Conservation (phyloP, 2,113 vertebrate species). For the Apeltes quadracus region DNA sequence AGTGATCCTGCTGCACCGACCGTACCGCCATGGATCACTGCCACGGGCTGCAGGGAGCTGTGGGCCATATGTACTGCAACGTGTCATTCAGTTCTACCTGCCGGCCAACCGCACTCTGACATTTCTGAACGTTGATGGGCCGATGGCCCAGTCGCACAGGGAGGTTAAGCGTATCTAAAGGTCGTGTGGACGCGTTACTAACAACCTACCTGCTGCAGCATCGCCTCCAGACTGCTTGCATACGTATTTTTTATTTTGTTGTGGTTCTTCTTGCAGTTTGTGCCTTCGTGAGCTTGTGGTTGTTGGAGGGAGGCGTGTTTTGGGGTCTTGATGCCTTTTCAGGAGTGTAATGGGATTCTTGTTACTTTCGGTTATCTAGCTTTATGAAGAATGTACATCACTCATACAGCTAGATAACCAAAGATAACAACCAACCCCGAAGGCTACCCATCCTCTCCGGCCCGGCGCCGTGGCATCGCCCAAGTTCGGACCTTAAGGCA, state of each 20-base stretch:
- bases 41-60: constrained; percentile 38
- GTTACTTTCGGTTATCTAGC: constrained; percentile 94
- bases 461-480: constrained; percentile 41
- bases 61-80: constrained; percentile 4
- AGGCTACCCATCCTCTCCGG: constrained; percentile 76
- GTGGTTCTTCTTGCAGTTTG: background rate
- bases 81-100: constrained; percentile 20
- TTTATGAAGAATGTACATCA: constrained; percentile 90
- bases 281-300: background rate
- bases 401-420: constrained; percentile 99
- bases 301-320: background rate
- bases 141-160: background rate
- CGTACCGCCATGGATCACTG: constrained; percentile 40
- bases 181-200: background rate
- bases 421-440: constrained; percentile 92
- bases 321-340: constrained; percentile 80
- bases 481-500: constrained; percentile 68
- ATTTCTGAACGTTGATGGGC: constrained; percentile 4
- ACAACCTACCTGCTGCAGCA: constrained; percentile 49
- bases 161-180: background rate
- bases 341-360: constrained; percentile 96
- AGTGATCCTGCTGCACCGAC: constrained; percentile 74
- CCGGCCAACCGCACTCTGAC: background rate
- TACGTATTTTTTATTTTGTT: constrained; percentile 31
- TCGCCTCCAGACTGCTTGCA: constrained; percentile 17